These are phyloP conservation scores for Aleiodes leptofemur DNA, from an alignment of 2,888 invertebrate species.

Conservation along the genomic window DNA sequence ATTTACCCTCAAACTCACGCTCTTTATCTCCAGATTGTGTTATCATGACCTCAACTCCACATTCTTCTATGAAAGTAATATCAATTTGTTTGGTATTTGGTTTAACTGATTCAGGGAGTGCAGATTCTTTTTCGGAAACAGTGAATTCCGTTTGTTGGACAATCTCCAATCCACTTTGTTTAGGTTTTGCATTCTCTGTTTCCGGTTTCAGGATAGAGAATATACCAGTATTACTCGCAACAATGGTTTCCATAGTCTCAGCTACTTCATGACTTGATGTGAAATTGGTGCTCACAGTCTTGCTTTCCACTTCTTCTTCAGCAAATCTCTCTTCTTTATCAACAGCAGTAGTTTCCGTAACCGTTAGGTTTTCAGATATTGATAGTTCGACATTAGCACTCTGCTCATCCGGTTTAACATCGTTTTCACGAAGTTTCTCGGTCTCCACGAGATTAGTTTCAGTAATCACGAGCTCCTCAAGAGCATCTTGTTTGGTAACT, in stretches of 20 bases:
- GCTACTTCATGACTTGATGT: constrained; percentile 68
- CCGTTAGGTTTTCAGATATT: constrained; percentile 63
- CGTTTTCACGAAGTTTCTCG: constrained; percentile 74
- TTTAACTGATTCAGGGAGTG: constrained; percentile 72
- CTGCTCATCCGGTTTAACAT: constrained; percentile 69
- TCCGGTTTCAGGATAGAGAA: constrained; percentile 71
- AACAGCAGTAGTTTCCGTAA: constrained; percentile 66
- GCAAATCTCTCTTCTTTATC: constrained; percentile 63
- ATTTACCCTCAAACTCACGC: constrained; percentile 58
- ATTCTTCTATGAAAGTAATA: constrained; percentile 77
- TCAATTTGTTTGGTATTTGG: constrained; percentile 78
- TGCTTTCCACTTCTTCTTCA: constrained; percentile 60
- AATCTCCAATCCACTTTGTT: constrained; percentile 75
- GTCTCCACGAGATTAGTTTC: constrained; percentile 76
- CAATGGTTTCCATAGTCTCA: constrained; percentile 67
- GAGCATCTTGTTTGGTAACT: constrained; percentile 76
- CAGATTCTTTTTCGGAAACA: constrained; percentile 77
- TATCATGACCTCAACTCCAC: constrained; percentile 79
- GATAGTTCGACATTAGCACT: constrained; percentile 66
- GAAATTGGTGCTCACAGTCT: constrained; percentile 60
- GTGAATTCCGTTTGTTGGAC: constrained; percentile 75
- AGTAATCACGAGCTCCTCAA: constrained; percentile 75
- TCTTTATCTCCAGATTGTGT: constrained; percentile 73
- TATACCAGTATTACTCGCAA: constrained; percentile 61
- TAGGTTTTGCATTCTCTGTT: constrained; percentile 63